Evolutionary conservation across 2,888 invertebrate genomes (phyloP).

Genomic region (Theodoxus fluviatilis): DNA sequence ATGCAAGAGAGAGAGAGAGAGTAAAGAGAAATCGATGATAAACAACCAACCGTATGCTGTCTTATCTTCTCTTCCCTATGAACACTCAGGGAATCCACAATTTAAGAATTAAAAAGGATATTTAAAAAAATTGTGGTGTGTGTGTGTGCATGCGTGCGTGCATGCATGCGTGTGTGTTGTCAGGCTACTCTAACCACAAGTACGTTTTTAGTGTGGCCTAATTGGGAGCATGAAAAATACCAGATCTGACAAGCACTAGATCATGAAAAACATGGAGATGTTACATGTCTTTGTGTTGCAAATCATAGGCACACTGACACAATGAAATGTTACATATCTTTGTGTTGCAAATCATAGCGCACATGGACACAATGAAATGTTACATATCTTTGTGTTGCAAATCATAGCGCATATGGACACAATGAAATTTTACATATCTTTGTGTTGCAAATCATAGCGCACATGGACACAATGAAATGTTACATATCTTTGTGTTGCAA

Average conservation of each 20-base stretch:
- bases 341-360: conserved; percentile 72
- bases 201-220: neutral
- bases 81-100: no score
- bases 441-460: neutral
- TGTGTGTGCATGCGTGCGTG: no score
- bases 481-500: no score
- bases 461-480: no score
- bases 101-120: no score
- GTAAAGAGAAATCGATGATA: no score
- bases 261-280: neutral
- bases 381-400: conserved; percentile 67
- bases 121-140: no score
- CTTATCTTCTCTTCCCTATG: no score
- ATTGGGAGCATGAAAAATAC: neutral
- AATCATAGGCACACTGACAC: neutral
- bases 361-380: conserved; percentile 75
- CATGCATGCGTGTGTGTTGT: no score
- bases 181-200: no score
- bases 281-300: neutral
- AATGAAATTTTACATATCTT: neutral
- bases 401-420: neutral
- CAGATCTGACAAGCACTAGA: neutral
- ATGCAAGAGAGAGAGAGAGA: no score
- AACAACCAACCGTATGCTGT: no score
- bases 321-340: neutral